phyloP scores from a whole-genome alignment of 2,888 invertebrate species.

The Eledona agricola region DNA sequence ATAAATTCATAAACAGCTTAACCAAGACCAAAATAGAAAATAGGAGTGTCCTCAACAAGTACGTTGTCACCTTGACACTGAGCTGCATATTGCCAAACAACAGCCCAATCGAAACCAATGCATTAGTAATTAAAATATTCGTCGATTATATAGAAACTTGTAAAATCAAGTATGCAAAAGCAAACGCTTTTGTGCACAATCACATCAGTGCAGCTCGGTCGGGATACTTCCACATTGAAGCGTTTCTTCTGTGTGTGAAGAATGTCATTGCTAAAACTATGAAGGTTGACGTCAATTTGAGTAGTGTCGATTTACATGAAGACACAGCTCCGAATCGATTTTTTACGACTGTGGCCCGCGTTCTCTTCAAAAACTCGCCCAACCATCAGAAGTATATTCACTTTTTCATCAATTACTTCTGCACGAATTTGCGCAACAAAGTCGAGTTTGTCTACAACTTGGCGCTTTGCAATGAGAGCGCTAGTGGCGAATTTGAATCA shows the following conservation, averaged over 20 bases:
- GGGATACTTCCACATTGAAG: constrained; percentile 66
- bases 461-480: constrained; percentile 32
- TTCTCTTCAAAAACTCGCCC: constrained; percentile 61
- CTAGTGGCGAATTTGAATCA: constrained; percentile 29
- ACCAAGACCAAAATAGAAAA: constrained; percentile 40
- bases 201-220: constrained; percentile 53
- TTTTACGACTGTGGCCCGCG: constrained; percentile 59
- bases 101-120: constrained; percentile 58
- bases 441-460: constrained; percentile 46
- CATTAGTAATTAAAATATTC: constrained; percentile 62
- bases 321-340: constrained; percentile 60
- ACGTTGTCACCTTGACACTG: constrained; percentile 61
- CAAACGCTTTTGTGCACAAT: constrained; percentile 48
- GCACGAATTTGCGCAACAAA: constrained; percentile 33
- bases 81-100: constrained; percentile 61
- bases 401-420: constrained; percentile 30
- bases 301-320: constrained; percentile 63
- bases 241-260: constrained; percentile 66
- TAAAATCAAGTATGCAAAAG: constrained; percentile 59
- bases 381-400: constrained; percentile 49
- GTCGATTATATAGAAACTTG: constrained; percentile 61
- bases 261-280: constrained; percentile 65
- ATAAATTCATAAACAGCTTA: constrained; percentile 41
- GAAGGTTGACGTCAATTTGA: constrained; percentile 59
- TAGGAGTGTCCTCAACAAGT: constrained; percentile 48